Percentiles rank a stretch among this genome's conserved stretches.
These are phyloP conservation scores for Hetaerina titia DNA, from an alignment of 2,888 invertebrate genomes.

Conservation along the genomic window DNA sequence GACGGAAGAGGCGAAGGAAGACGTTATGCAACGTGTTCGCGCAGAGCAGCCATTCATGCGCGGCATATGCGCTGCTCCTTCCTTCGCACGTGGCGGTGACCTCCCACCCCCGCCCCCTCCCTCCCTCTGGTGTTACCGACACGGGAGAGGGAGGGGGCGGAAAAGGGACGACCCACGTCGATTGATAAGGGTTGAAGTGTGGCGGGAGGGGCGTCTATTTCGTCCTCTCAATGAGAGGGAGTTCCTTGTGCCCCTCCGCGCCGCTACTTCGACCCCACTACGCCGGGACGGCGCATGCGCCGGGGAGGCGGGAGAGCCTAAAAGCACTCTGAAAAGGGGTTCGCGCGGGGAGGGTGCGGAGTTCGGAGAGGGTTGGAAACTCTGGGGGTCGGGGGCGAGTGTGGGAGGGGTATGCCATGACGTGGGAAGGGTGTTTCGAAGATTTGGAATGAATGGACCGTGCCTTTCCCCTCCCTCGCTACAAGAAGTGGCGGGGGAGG, in stretches of 20 bases:
- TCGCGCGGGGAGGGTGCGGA: neutral
- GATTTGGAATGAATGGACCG: neutral
- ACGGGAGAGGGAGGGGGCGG: neutral
- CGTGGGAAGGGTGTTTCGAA: neutral
- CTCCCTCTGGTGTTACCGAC: neutral
- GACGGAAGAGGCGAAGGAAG: too few relatives aligned
- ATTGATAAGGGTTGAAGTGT: neutral
- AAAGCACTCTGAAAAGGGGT: neutral
- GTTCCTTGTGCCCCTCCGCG: neutral
- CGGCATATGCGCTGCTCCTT: neutral
- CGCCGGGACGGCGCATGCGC: neutral
- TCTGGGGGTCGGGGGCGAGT: neutral
- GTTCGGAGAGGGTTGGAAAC: neutral
- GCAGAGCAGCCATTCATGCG: conserved; percentile 3
- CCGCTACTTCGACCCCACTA: neutral
- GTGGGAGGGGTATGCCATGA: neutral
- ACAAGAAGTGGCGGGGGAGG: neutral
- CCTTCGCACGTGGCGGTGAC: neutral
- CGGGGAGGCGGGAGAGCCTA: neutral
- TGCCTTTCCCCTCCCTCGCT: neutral
- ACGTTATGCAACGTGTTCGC: neutral
- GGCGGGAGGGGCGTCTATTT: neutral
- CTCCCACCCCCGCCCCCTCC: neutral
- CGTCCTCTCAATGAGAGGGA: neutral
- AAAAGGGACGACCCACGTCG: neutral